phyloP scores from a whole-genome alignment of 2,797 vertebrate species.

The Spinus olivaceus region DNA sequence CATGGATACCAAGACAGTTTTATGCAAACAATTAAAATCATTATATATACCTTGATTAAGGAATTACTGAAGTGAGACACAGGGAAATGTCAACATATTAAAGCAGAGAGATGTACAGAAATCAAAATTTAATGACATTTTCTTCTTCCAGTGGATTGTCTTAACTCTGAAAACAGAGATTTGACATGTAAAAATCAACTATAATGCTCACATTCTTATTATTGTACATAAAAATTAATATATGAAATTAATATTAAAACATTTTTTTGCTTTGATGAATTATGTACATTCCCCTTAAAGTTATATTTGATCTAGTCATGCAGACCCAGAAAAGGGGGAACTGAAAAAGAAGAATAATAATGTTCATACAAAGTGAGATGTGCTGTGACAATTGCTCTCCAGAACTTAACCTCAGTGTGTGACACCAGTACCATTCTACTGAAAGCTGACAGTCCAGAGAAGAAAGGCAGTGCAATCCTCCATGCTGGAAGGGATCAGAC shows the following conservation, averaged over 20 bases:
- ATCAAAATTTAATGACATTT: not conserved
- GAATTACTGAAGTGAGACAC: not conserved
- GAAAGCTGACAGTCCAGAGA: not conserved
- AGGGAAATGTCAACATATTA: not conserved
- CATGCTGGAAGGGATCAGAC: accelerated
- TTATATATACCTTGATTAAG: not conserved
- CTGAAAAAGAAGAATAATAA: not conserved
- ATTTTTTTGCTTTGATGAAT: slow-evolving; percentile 19
- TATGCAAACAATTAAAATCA: not conserved
- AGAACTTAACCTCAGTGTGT: not conserved
- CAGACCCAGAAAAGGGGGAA: not conserved
- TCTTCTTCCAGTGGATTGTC: not conserved
- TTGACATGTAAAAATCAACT: not conserved
- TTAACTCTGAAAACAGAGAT: not conserved
- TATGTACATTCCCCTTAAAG: not conserved
- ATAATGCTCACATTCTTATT: not conserved
- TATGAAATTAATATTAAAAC: not conserved
- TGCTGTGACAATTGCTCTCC: not conserved
- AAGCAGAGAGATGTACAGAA: not conserved
- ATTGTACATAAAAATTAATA: not conserved
- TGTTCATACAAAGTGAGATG: not conserved
- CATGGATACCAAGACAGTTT: not conserved
- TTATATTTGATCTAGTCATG: not conserved
- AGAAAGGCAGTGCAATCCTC: not conserved
- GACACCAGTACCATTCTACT: not conserved